phyloP scores from a whole-genome alignment of 1,140 invertebrate species.

The Cyclargus thomasi region DNA sequence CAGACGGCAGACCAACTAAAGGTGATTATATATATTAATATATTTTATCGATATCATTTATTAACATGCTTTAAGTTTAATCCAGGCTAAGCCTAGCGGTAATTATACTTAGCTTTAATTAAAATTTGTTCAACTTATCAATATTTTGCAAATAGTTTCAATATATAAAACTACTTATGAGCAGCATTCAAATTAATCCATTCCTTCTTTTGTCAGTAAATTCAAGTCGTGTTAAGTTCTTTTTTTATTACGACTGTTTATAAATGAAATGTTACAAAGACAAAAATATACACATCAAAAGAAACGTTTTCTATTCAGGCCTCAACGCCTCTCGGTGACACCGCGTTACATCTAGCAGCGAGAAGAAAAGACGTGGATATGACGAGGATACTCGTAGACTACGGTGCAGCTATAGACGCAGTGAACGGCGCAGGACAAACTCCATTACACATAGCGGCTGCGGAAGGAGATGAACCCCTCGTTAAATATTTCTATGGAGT shows the following conservation, averaged over 20 bases:
- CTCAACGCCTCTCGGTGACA: slow-evolving; percentile 86
- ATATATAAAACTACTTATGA: too few relatives aligned
- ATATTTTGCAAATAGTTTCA: too few relatives aligned
- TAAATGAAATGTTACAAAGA: neutral
- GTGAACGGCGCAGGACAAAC: slow-evolving; percentile 96
- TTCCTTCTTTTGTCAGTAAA: too few relatives aligned
- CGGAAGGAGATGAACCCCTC: slow-evolving; percentile 93
- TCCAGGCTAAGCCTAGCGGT: too few relatives aligned
- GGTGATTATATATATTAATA: slow-evolving; percentile 62
- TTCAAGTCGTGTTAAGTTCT: too few relatives aligned
- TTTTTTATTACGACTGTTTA: too few relatives aligned
- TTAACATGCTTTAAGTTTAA: too few relatives aligned
- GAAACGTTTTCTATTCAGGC: slow-evolving; percentile 55
- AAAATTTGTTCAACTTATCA: too few relatives aligned
- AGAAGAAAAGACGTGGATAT: slow-evolving; percentile 93
- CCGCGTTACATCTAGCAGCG: slow-evolving; percentile 93
- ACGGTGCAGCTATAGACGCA: slow-evolving; percentile 91
- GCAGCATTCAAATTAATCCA: too few relatives aligned
- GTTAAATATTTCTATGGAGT: slow-evolving; percentile 97
- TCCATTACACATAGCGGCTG: slow-evolving; percentile 94
- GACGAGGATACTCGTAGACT: slow-evolving; percentile 92
- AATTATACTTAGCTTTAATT: too few relatives aligned
- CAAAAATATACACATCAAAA: neutral
- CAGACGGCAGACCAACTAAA: slow-evolving; percentile 87
- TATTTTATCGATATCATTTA: too few relatives aligned